phyloP scores from a whole-genome alignment of 2,797 vertebrate genomes.

The Eulemur albifrons region DNA sequence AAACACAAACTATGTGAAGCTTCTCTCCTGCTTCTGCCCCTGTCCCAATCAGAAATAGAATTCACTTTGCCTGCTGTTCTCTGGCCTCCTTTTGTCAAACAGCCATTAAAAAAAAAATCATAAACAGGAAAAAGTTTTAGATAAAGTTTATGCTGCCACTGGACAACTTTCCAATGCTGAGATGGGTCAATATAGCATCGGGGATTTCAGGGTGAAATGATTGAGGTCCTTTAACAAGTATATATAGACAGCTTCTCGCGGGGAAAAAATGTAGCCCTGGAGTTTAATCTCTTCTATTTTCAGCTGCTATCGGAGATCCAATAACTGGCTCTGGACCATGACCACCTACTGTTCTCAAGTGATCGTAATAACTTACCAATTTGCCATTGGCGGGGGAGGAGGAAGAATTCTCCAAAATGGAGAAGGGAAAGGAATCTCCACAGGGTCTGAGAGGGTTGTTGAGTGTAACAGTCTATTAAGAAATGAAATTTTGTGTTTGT shows the following conservation, averaged over 20 bases:
- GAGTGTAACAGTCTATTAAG: background rate
- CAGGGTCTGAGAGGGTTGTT: background rate
- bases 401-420: background rate
- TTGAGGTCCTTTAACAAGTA: background rate
- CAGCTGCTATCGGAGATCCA: constrained; percentile 19
- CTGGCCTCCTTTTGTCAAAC: background rate
- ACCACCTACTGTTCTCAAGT: background rate
- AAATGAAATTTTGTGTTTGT: background rate
- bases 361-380: constrained; percentile 29
- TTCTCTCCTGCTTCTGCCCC: background rate
- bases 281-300: constrained; percentile 39
- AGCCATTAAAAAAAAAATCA: background rate
- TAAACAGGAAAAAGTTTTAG: background rate
- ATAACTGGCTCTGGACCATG: background rate
- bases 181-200: background rate
- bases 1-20: background rate
- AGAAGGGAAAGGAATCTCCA: background rate
- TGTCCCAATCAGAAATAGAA: background rate
- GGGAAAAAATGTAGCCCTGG: background rate
- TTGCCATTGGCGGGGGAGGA: background rate
- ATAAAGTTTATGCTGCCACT: constrained; percentile 25
- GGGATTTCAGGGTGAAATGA: constrained; percentile 7
- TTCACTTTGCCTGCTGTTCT: background rate
- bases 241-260: background rate
- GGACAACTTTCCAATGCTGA: constrained; percentile 22